These are phyloP conservation scores for Platyscelio sp. DNA, from an alignment of 2,888 invertebrate species.

Conservation along the genomic window DNA sequence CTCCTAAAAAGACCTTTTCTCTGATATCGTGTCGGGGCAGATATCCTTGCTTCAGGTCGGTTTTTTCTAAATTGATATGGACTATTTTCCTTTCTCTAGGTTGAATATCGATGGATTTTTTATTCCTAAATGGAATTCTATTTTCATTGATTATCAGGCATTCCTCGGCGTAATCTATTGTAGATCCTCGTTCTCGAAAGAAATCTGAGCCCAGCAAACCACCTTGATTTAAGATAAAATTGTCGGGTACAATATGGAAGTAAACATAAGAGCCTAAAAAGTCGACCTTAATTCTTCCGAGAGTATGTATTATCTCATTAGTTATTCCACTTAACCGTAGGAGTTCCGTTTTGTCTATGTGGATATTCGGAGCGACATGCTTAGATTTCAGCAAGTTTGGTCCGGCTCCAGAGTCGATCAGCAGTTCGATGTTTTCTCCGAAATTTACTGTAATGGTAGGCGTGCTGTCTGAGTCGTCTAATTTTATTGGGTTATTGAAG, in stretches of 20 bases:
- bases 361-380: neutral
- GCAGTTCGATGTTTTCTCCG: neutral
- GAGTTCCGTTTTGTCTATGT: neutral
- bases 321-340: neutral
- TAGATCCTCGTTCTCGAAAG: neutral
- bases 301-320: neutral
- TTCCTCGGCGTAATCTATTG: neutral
- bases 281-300: constrained; percentile 1
- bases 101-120: neutral
- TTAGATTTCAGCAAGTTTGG: constrained; percentile 2
- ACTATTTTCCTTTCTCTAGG: neutral
- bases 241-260: constrained; percentile 4
- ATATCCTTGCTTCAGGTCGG: neutral
- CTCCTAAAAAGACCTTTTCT: constrained; percentile 11
- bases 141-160: neutral
- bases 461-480: no score
- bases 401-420: constrained; percentile 22
- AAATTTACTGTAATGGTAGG: no score
- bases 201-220: constrained; percentile 13
- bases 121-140: neutral
- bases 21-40: neutral
- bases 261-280: neutral
- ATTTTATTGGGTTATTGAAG: no score
- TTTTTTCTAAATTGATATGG: neutral
- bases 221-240: neutral